phyloP scores from a whole-genome alignment of 2,113 vertebrate species.

The Perca flavescens region DNA sequence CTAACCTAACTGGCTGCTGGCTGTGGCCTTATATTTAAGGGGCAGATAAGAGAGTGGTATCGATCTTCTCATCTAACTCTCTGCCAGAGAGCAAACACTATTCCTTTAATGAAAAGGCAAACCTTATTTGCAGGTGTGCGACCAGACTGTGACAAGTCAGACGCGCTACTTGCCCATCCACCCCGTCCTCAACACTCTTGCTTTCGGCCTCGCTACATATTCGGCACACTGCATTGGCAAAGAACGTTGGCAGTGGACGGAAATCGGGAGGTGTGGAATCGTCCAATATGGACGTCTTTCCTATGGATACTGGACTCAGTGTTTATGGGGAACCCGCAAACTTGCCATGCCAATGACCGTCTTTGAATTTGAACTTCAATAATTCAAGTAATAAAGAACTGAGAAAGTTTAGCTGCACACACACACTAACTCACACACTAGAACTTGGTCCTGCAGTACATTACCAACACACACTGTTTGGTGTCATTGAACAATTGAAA shows the following conservation, averaged over 20 bases:
- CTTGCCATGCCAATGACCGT: neutral
- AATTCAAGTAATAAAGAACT: slow-evolving; percentile 17
- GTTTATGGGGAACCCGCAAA: slow-evolving; percentile 1
- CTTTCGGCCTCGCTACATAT: neutral
- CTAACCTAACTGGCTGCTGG: slow-evolving; percentile 1
- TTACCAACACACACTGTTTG: slow-evolving; percentile 59
- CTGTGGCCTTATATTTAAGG: slow-evolving; percentile 3
- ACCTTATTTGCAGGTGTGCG: slow-evolving; percentile 14
- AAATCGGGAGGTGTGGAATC: neutral
- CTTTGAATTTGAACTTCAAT: neutral
- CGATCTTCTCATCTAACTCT: slow-evolving; percentile 10
- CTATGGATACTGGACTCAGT: neutral
- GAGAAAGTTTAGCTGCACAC: neutral
- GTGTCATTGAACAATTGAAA: slow-evolving; percentile 77
- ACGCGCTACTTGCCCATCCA: neutral
- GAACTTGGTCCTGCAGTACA: slow-evolving; percentile 54
- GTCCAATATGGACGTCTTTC: neutral
- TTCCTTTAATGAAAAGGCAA: slow-evolving; percentile 26
- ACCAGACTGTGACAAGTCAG: slow-evolving; percentile 3
- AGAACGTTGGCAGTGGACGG: neutral
- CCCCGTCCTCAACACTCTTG: neutral
- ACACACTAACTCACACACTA: slow-evolving; percentile 11
- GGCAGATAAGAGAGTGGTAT: slow-evolving; percentile 11
- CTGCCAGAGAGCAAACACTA: slow-evolving; percentile 1
- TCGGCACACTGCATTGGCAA: neutral